Percentiles rank a stretch among this genome's conserved stretches.
These are phyloP conservation scores for Synergus laeviventris DNA, from an alignment of 2,888 invertebrate species.

Conservation along the genomic window DNA sequence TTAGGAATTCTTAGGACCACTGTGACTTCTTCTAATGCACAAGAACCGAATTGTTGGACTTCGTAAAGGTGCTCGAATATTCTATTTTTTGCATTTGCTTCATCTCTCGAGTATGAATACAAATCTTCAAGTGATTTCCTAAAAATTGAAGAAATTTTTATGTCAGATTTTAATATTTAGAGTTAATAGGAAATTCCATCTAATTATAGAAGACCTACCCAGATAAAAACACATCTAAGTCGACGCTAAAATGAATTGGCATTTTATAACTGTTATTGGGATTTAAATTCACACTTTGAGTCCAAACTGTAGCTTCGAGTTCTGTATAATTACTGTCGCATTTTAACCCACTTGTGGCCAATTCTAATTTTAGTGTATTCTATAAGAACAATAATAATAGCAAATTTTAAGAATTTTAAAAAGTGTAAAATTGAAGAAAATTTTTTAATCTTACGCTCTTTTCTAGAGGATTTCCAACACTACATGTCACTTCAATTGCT, in stretches of 20 bases:
- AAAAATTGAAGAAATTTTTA: conserved; percentile 37
- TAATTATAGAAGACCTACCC: conserved; percentile 58
- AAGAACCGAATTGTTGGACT: conserved; percentile 72
- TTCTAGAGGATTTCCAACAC: conserved; percentile 62
- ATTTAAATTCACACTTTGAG: conserved; percentile 58
- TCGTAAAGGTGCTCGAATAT: conserved; percentile 69
- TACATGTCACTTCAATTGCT: conserved; percentile 57
- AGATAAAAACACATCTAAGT: conserved; percentile 55
- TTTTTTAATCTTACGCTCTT: conserved; percentile 42
- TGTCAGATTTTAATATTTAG: conserved; percentile 11
- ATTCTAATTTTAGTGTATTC: conserved; percentile 60
- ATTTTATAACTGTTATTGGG: conserved; percentile 51
- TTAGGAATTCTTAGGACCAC: conserved; percentile 71
- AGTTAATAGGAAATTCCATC: conserved; percentile 22
- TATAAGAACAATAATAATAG: conserved; percentile 46
- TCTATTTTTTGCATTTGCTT: conserved; percentile 55
- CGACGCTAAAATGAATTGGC: conserved; percentile 48
- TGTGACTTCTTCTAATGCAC: conserved; percentile 71
- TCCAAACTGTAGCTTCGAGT: conserved; percentile 36
- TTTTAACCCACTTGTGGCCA: conserved; percentile 60
- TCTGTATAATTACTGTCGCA: conserved; percentile 26
- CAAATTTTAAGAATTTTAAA: neutral
- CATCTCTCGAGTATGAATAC: conserved; percentile 69
- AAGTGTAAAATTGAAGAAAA: neutral
- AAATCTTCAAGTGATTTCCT: conserved; percentile 51